phyloP scores from a whole-genome alignment of 2,113 vertebrate species.

The Riparia riparia region DNA sequence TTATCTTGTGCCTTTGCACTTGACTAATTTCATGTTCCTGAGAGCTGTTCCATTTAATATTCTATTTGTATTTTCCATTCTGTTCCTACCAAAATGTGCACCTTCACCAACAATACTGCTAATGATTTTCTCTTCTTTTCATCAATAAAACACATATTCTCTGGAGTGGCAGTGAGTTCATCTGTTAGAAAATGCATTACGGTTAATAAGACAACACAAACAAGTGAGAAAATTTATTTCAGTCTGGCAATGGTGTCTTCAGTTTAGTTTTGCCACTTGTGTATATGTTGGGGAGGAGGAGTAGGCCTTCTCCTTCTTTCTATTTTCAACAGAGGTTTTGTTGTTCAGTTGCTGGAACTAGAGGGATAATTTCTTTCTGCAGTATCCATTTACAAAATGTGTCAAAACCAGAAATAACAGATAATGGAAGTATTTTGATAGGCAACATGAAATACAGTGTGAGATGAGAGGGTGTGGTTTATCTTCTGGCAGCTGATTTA shows the following conservation, averaged over 20 bases:
- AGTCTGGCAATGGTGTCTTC: background rate
- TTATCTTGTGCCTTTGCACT: background rate
- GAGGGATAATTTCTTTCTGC: background rate
- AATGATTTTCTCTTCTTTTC: conserved; percentile 51
- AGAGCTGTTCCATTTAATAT: conserved; percentile 20
- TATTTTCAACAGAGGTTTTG: background rate
- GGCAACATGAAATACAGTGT: background rate
- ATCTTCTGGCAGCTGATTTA: background rate
- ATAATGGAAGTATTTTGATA: background rate
- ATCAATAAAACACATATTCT: conserved; percentile 31
- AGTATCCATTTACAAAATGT: background rate
- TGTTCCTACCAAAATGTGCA: background rate
- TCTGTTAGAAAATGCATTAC: conserved; percentile 11
- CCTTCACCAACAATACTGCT: conserved; percentile 6
- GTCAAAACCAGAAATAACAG: background rate
- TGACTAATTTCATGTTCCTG: background rate
- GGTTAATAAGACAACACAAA: conserved; percentile 36
- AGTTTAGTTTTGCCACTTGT: background rate
- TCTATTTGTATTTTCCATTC: conserved; percentile 46
- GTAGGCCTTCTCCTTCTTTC: background rate
- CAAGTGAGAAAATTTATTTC: conserved; percentile 17
- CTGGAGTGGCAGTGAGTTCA: conserved; percentile 9
- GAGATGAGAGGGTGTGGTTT: background rate
- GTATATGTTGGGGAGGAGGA: accelerated
- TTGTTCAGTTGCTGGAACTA: background rate